Evolutionary conservation across 2,797 vertebrate species (phyloP).

Genomic region (Stomatorhinus walkeri): DNA sequence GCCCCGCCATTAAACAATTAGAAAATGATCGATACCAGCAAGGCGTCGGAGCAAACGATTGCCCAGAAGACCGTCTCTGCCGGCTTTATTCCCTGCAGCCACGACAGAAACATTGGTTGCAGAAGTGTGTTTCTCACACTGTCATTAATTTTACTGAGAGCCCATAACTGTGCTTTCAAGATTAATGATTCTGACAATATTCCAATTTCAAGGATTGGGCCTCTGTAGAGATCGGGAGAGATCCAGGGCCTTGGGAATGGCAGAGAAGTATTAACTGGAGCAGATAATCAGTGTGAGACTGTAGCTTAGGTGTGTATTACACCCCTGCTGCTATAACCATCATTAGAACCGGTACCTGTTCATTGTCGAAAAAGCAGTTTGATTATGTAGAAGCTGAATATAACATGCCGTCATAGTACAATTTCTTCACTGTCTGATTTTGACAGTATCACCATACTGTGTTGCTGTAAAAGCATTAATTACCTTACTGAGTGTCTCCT

Average conservation of each 20-base stretch:
- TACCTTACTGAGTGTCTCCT: background rate
- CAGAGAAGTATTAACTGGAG: slow-evolving; percentile 8
- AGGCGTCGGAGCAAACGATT: slow-evolving; percentile 1
- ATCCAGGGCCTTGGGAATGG: background rate
- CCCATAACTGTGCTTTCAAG: slow-evolving; percentile 7
- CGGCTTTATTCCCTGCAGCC: background rate
- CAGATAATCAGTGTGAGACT: background rate
- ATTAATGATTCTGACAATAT: slow-evolving; percentile 23
- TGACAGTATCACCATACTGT: background rate
- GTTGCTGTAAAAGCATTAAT: background rate
- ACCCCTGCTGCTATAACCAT: background rate
- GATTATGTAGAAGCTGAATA: background rate
- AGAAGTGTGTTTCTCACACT: slow-evolving; percentile 5
- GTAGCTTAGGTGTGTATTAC: background rate
- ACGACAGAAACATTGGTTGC: background rate
- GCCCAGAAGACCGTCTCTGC: background rate
- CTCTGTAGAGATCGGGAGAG: background rate
- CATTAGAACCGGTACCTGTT: background rate
- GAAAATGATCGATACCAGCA: slow-evolving; percentile 6
- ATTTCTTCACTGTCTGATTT: background rate
- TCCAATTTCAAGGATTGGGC: slow-evolving; percentile 15
- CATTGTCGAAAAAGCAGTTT: background rate
- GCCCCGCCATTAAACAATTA: slow-evolving; percentile 17
- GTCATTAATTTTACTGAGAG: slow-evolving; percentile 18
- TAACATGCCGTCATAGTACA: background rate